Percentiles rank a stretch among this genome's conserved stretches.
phyloP scores from a whole-genome alignment of 2,888 invertebrate species.

The Sphaerophoria rueppellii region DNA sequence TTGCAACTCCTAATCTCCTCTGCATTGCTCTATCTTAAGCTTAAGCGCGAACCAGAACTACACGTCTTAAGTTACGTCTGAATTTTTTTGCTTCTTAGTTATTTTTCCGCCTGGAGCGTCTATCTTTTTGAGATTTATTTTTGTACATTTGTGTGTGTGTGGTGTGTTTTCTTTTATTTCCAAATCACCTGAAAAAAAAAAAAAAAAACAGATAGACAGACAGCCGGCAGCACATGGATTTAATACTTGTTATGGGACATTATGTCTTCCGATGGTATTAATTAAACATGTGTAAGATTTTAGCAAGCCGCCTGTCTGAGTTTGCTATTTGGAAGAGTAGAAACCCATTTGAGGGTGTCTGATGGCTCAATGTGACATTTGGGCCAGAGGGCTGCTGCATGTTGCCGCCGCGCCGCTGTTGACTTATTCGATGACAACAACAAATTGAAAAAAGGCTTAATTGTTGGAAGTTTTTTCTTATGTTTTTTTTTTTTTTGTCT shows the following conservation, averaged over 20 bases:
- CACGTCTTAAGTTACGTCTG: slow-evolving; percentile 59
- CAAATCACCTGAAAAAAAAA: slow-evolving; percentile 49
- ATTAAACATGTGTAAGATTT: slow-evolving; percentile 59
- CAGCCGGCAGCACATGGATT: slow-evolving; percentile 44
- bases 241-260: slow-evolving; percentile 66
- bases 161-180: slow-evolving; percentile 8
- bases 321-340: background rate
- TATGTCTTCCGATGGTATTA: slow-evolving; percentile 68
- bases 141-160: slow-evolving; percentile 8
- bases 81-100: slow-evolving; percentile 20
- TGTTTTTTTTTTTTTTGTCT: slow-evolving; percentile 14
- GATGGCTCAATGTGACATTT: slow-evolving; percentile 31
- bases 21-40: slow-evolving; percentile 26
- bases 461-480: slow-evolving; percentile 58
- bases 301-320: background rate
- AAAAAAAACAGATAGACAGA: too few species aligned
- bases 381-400: background rate
- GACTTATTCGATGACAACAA: slow-evolving; percentile 14
- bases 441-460: slow-evolving; percentile 1
- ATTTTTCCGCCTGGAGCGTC: slow-evolving; percentile 10
- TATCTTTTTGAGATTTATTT: too few species aligned
- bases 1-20: slow-evolving; percentile 35
- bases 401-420: background rate
- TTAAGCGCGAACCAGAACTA: slow-evolving; percentile 20
- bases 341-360: slow-evolving; percentile 18